Percentiles rank a stretch among this genome's conserved stretches.
phyloP scores from a whole-genome alignment of 2,797 vertebrate species.

The Anolis apletophallus region DNA sequence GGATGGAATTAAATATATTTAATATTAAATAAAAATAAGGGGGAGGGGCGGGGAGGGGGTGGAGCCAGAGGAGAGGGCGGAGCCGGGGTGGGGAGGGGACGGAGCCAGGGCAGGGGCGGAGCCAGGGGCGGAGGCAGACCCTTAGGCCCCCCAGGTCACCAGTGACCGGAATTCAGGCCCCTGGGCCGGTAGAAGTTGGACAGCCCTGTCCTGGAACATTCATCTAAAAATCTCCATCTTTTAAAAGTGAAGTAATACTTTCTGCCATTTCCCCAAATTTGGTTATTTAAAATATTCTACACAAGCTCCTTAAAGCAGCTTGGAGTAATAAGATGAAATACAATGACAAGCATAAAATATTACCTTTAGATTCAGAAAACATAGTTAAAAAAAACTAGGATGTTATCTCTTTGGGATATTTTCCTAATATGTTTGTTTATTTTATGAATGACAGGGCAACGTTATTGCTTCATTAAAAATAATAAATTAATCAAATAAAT shows the following conservation, averaged over 20 bases:
- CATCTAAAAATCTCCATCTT: neutral
- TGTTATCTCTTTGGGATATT: constrained; percentile 43
- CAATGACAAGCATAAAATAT: constrained; percentile 2
- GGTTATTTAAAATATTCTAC: neutral
- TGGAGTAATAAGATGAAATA: neutral
- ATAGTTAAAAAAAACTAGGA: constrained; percentile 13
- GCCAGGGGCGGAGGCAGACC: no score
- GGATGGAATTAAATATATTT: no score
- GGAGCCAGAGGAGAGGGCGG: no score
- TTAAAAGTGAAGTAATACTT: neutral
- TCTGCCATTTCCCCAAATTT: neutral
- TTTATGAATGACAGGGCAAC: constrained; percentile 55
- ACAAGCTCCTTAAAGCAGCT: neutral
- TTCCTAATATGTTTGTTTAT: neutral
- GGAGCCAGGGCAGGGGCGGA: no score
- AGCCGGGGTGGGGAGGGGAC: no score
- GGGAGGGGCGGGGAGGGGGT: no score
- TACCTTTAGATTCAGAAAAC: constrained; percentile 55
- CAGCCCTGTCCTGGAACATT: no score
- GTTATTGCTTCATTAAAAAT: constrained; percentile 37
- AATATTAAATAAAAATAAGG: no score
- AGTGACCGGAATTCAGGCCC: no score
- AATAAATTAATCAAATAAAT: neutral
- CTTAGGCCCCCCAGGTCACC: no score
- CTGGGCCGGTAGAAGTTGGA: no score